These are phyloP conservation scores for Acrossocheilus fasciatus DNA, from an alignment of 2,797 vertebrate species.

Conservation along the genomic window DNA sequence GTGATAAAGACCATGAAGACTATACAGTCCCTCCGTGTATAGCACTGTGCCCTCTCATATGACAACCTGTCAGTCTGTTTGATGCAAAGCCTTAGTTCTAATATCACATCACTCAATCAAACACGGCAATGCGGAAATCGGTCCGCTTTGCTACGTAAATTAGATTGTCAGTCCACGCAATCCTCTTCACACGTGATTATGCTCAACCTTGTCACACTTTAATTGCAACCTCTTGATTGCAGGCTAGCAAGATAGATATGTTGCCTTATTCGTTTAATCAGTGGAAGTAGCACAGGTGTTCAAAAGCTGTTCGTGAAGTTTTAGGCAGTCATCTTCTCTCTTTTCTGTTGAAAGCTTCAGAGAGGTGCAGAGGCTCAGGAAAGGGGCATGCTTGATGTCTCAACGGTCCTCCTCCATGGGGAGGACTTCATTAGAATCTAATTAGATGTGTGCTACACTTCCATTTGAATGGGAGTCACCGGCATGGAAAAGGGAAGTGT, in stretches of 20 bases:
- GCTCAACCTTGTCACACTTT: slow-evolving; percentile 36
- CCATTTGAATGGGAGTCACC: slow-evolving; percentile 57
- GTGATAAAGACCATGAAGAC: slow-evolving; percentile 51
- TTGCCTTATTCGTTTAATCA: slow-evolving; percentile 48
- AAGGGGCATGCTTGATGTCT: slow-evolving; percentile 52
- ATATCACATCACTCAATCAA: slow-evolving; percentile 56
- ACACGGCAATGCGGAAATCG: slow-evolving; percentile 21
- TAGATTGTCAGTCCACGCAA: slow-evolving; percentile 39
- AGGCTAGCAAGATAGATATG: slow-evolving; percentile 25
- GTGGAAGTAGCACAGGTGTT: slow-evolving; percentile 36
- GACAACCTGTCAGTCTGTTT: slow-evolving; percentile 50
- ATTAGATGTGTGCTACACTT: slow-evolving; percentile 62
- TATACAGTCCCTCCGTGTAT: slow-evolving; percentile 29
- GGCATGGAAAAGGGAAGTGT: slow-evolving; percentile 56
- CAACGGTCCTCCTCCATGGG: slow-evolving; percentile 48
- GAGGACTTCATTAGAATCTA: slow-evolving; percentile 63
- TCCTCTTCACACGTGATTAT: slow-evolving; percentile 44
- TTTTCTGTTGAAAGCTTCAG: slow-evolving; percentile 4
- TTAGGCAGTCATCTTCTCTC: slow-evolving; percentile 2
- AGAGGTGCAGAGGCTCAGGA: slow-evolving; percentile 33
- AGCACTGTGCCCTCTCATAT: slow-evolving; percentile 32
- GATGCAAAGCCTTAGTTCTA: slow-evolving; percentile 51
- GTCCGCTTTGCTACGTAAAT: slow-evolving; percentile 49
- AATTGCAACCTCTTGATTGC: slow-evolving; percentile 44
- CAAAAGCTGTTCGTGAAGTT: not conserved